Percentiles rank a stretch among this genome's conserved stretches.
These are phyloP conservation scores for Physeter macrocephalus DNA, from an alignment of 2,113 vertebrate species.

Conservation along the genomic window DNA sequence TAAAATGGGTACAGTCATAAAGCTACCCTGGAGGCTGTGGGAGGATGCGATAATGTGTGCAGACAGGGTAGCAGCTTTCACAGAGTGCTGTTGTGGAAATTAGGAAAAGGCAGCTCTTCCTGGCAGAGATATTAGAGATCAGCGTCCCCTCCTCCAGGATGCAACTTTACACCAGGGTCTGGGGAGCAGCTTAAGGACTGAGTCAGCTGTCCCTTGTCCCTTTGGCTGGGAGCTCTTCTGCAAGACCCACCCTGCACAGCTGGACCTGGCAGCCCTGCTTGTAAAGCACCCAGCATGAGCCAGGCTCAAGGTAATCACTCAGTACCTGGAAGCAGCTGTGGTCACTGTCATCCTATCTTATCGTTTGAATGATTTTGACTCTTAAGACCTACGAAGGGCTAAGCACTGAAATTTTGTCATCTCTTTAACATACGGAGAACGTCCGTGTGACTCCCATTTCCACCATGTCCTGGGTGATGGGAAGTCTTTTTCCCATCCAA, in stretches of 20 bases:
- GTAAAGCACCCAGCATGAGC: not conserved
- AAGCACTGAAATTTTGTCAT: not conserved
- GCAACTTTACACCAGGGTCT: not conserved
- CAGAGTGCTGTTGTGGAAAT: accelerated
- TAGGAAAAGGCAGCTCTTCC: not conserved
- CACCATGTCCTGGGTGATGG: not conserved
- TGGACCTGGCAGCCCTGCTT: not conserved
- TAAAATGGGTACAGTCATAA: not conserved
- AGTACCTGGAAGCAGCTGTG: accelerated
- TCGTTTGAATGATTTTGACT: not conserved
- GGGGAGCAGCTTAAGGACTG: not conserved
- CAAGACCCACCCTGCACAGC: not conserved
- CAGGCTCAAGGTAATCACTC: not conserved
- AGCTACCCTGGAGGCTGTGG: not conserved
- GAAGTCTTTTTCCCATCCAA: not conserved
- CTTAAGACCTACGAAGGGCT: not conserved
- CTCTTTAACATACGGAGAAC: not conserved
- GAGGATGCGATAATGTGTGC: accelerated
- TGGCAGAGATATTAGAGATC: accelerated
- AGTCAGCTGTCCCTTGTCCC: no score
- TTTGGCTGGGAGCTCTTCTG: not conserved
- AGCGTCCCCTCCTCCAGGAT: not conserved
- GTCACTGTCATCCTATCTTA: not conserved
- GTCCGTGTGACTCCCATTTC: not conserved
- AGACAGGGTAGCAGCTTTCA: not conserved